Conservation (phyloP, 2,113 vertebrate species). For the mouse (Mus musculus) region GRCm39 chr5:69830501-69831000, state of each 20-base stretch:
- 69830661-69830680: neutral
- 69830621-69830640: neutral
- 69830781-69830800: neutral
- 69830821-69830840: neutral
- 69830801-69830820: neutral
- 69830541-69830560: neutral
- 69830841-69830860: neutral
- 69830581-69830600: neutral
- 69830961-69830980: neutral
- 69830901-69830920: neutral
- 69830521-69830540: neutral
- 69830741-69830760: neutral
- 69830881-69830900: neutral
- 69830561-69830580: neutral
- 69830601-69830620: neutral
- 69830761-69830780: neutral
- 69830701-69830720: neutral
- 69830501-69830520: neutral
- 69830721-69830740: neutral
- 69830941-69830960: neutral
- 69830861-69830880: neutral
- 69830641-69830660: neutral
- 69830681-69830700: neutral
- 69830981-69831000: neutral
- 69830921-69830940: neutral